Conservation (phyloP, 2,888 invertebrate genomes). For the Apodemia zela region DNA sequence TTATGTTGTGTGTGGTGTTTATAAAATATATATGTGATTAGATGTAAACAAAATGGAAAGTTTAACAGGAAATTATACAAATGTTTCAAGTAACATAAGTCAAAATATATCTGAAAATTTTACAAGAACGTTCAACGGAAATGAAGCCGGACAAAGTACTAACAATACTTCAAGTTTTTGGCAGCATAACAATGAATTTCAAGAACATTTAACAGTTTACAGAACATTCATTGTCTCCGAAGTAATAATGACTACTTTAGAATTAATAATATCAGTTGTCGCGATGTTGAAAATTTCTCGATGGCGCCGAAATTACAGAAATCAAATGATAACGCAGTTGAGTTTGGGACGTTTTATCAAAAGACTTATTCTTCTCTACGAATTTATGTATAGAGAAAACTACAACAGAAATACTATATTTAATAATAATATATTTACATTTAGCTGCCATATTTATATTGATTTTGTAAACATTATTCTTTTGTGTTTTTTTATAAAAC, state of each 20-base stretch:
- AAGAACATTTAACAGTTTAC: slow-evolving; percentile 37
- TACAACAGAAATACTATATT: slow-evolving; percentile 29
- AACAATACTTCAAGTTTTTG: slow-evolving; percentile 10
- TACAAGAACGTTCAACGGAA: slow-evolving; percentile 24
- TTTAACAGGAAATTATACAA: slow-evolving; percentile 35
- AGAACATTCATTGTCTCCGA: slow-evolving; percentile 55
- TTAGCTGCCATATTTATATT: slow-evolving; percentile 52
- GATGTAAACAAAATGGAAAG: slow-evolving; percentile 39
- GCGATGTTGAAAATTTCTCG: slow-evolving; percentile 57
- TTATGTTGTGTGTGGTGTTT: slow-evolving; percentile 17
- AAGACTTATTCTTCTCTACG: slow-evolving; percentile 48
- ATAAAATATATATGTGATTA: neutral
- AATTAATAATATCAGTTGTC: slow-evolving; percentile 51
- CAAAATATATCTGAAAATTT: slow-evolving; percentile 29
- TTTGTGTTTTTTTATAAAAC: slow-evolving; percentile 65
- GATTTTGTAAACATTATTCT: slow-evolving; percentile 63
- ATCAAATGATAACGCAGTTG: slow-evolving; percentile 69
- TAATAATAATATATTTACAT: slow-evolving; percentile 35
- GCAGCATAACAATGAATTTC: slow-evolving; percentile 25
- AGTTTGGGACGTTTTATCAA: slow-evolving; percentile 60
- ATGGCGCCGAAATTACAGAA: slow-evolving; percentile 69
- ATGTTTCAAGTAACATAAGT: slow-evolving; percentile 28
- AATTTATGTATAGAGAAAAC: slow-evolving; percentile 43
- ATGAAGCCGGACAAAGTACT: slow-evolving; percentile 1
- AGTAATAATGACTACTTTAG: slow-evolving; percentile 62